A percentile compares a stretch with the other conserved stretches of the same genome.
Evolutionary conservation across 2,113 vertebrate species (phyloP).

Genomic region (Gymnocephalus cernua): DNA sequence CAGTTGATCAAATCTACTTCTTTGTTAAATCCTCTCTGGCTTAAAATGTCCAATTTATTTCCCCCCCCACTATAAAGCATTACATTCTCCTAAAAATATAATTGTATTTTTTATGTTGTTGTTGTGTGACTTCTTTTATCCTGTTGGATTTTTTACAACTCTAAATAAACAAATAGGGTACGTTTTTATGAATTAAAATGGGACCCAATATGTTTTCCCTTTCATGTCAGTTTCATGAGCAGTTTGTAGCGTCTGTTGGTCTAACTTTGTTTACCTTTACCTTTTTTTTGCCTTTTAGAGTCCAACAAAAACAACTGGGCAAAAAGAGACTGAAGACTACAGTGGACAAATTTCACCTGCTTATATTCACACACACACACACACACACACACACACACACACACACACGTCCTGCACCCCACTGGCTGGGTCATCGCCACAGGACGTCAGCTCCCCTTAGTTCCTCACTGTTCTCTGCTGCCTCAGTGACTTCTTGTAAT

Average conservation of each 20-base stretch:
- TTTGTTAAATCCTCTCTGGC: neutral
- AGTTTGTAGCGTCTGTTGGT: neutral
- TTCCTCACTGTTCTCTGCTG: conserved; percentile 69
- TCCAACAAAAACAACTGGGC: conserved; percentile 66
- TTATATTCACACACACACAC: conserved; percentile 29
- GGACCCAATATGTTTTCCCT: neutral
- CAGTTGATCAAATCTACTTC: too few relatives aligned
- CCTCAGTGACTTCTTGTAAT: conserved; percentile 82
- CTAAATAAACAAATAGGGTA: neutral
- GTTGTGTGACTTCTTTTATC: neutral
- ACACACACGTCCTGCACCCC: conserved; percentile 71
- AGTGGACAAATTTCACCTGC: conserved; percentile 65
- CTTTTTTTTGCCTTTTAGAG: conserved; percentile 49
- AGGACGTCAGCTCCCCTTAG: conserved; percentile 59
- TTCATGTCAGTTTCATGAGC: neutral
- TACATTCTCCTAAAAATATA: neutral
- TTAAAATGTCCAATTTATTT: neutral
- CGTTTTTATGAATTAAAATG: neutral
- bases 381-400: conserved; percentile 43
- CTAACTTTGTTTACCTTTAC: conserved; percentile 1
- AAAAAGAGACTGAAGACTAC: conserved; percentile 73
- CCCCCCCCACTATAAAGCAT: neutral
- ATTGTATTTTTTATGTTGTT: neutral
- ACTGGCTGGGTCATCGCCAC: conserved; percentile 79
- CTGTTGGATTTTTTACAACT: neutral